Evolutionary conservation across 2,797 vertebrate species (phyloP).

Genomic region (Muscicapa striata): DNA sequence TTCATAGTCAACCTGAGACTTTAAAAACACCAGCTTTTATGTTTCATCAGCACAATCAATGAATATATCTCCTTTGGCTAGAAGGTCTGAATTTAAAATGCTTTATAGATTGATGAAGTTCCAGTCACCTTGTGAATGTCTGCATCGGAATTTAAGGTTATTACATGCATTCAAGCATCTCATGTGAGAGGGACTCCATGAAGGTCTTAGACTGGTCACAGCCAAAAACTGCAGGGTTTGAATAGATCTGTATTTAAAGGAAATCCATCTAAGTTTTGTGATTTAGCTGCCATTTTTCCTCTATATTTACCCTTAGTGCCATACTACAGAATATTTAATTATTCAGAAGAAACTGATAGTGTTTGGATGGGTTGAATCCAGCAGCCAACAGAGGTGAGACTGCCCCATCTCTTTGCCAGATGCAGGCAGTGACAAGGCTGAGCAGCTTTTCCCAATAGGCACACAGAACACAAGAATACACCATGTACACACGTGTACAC

Average conservation of each 20-base stretch:
- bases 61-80: neutral
- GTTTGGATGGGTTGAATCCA: neutral
- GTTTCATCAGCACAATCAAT: constrained; percentile 15
- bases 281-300: neutral
- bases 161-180: neutral
- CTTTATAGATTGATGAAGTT: neutral
- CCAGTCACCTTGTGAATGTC: neutral
- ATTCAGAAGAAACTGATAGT: neutral
- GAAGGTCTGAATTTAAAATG: constrained; percentile 1
- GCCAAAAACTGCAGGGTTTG: neutral
- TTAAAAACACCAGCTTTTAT: constrained; percentile 6
- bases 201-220: neutral
- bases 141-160: neutral
- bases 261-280: neutral
- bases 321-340: neutral
- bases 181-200: neutral
- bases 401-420: neutral
- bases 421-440: neutral
- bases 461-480: neutral
- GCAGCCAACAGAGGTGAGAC: neutral
- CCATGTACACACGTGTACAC: accelerated
- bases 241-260: neutral
- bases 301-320: neutral
- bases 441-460: neutral
- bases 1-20: neutral